Percentiles rank a stretch among this genome's conserved stretches.
These are phyloP conservation scores for Listrodromus nycthemerus DNA, from an alignment of 2,888 invertebrate genomes.

Conservation along the genomic window DNA sequence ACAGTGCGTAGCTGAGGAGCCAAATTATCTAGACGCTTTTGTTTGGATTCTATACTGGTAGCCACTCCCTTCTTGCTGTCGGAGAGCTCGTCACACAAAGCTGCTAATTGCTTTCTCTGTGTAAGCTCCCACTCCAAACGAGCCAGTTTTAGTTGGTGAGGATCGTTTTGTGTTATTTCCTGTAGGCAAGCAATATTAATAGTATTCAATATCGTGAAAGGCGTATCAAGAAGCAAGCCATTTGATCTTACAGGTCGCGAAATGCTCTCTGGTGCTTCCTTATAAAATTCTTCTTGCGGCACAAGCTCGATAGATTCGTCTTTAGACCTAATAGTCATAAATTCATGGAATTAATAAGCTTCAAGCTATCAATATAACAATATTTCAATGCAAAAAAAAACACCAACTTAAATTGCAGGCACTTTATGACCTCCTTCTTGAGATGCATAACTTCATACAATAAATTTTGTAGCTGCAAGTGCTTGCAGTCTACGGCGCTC, in stretches of 20 bases:
- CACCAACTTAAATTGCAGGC: slow-evolving; percentile 94
- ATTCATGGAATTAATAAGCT: slow-evolving; percentile 35
- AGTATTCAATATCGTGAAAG: neutral
- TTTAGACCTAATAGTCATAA: slow-evolving; percentile 88
- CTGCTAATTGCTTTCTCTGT: slow-evolving; percentile 93
- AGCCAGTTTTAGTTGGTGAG: slow-evolving; percentile 93
- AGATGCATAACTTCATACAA: slow-evolving; percentile 97
- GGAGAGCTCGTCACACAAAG: slow-evolving; percentile 90
- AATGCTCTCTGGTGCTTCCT: slow-evolving; percentile 90
- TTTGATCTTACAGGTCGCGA: slow-evolving; percentile 87
- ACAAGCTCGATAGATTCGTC: slow-evolving; percentile 97
- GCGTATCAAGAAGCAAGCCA: neutral
- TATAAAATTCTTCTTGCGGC: slow-evolving; percentile 92
- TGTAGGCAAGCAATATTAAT: slow-evolving; percentile 76
- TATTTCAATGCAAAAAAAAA: neutral
- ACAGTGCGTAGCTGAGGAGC: slow-evolving; percentile 91
- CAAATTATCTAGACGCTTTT: slow-evolving; percentile 92
- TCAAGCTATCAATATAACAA: slow-evolving; percentile 17
- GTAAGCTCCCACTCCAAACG: slow-evolving; percentile 96
- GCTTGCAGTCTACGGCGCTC: slow-evolving; percentile 94
- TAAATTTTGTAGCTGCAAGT: slow-evolving; percentile 96
- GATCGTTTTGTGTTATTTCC: slow-evolving; percentile 89
- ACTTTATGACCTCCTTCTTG: slow-evolving; percentile 97
- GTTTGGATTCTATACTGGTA: slow-evolving; percentile 90
- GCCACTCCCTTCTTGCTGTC: slow-evolving; percentile 91